These are phyloP conservation scores for Probaryconus sp. DNA, from an alignment of 1,140 invertebrate genomes.

Conservation along the genomic window DNA sequence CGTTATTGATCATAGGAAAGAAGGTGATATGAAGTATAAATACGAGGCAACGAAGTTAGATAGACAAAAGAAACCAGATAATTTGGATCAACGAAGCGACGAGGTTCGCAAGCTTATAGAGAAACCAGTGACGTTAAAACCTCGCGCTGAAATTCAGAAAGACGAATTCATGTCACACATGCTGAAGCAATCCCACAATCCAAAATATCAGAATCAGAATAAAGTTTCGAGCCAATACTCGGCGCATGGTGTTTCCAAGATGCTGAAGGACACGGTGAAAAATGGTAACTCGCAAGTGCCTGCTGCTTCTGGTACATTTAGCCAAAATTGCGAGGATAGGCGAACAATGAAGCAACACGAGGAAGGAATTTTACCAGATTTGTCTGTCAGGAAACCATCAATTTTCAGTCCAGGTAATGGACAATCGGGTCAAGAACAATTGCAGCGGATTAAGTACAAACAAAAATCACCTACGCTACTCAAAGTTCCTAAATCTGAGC, in stretches of 20 bases:
- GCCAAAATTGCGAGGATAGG: conserved; percentile 61
- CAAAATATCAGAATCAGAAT: conserved; percentile 67
- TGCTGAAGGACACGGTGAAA: conserved; percentile 68
- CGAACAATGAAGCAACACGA: conserved; percentile 63
- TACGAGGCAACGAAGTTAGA: conserved; percentile 52
- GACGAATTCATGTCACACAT: conserved; percentile 67
- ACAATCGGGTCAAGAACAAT: conserved; percentile 62
- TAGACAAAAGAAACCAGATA: conserved; percentile 64
- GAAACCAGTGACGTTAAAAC: conserved; percentile 68
- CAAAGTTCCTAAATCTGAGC: conserved; percentile 63
- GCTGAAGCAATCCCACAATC: conserved; percentile 69
- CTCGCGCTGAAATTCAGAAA: conserved; percentile 65
- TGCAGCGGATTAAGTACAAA: conserved; percentile 66
- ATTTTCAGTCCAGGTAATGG: conserved; percentile 80
- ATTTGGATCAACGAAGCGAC: conserved; percentile 68
- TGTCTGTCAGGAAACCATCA: too few species aligned
- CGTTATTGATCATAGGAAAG: conserved; percentile 65
- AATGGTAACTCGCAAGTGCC: conserved; percentile 69
- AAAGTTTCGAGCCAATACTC: conserved; percentile 45
- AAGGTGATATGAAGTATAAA: conserved; percentile 64
- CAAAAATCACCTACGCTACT: conserved; percentile 68
- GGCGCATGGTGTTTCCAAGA: conserved; percentile 59
- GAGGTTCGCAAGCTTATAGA: conserved; percentile 74
- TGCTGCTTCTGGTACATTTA: too few species aligned
- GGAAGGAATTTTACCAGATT: too few species aligned